phyloP scores from a whole-genome alignment of 1,140 invertebrate genomes.

The Papilio glaucus region DNA sequence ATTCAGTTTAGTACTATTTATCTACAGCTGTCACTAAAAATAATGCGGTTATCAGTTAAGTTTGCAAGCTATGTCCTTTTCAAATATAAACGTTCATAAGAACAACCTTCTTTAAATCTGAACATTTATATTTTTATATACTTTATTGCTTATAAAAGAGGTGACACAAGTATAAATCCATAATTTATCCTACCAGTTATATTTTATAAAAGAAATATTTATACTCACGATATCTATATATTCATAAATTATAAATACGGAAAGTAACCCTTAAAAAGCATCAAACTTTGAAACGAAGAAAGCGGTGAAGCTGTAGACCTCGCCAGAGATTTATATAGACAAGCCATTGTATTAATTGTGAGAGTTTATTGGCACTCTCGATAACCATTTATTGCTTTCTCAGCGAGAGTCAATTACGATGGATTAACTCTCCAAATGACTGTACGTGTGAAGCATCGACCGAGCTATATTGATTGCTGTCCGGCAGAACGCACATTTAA shows the following conservation, averaged over 20 bases:
- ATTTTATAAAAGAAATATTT: no score
- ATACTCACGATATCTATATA: not conserved
- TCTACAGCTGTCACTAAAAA: no score
- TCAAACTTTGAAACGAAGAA: not conserved
- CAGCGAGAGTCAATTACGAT: conserved; percentile 73
- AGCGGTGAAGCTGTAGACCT: not conserved
- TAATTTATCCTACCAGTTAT: no score
- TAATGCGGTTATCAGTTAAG: no score
- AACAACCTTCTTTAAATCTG: no score
- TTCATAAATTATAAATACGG: not conserved
- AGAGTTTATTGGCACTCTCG: conserved; percentile 69
- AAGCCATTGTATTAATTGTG: conserved; percentile 60
- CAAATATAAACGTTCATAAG: no score
- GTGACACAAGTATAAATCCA: no score
- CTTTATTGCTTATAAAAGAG: no score
- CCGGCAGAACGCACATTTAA: not conserved
- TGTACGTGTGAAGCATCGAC: conserved; percentile 39
- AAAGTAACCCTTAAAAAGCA: not conserved
- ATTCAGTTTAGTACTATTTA: no score
- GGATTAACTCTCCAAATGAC: conserved; percentile 63
- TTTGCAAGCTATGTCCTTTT: no score
- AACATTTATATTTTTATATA: no score
- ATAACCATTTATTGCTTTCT: conserved; percentile 73
- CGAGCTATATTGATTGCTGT: conserved; percentile 28
- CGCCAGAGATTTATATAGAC: conserved; percentile 48